Conservation (phyloP, 2,113 vertebrate species). For the Rhea pennata region DNA sequence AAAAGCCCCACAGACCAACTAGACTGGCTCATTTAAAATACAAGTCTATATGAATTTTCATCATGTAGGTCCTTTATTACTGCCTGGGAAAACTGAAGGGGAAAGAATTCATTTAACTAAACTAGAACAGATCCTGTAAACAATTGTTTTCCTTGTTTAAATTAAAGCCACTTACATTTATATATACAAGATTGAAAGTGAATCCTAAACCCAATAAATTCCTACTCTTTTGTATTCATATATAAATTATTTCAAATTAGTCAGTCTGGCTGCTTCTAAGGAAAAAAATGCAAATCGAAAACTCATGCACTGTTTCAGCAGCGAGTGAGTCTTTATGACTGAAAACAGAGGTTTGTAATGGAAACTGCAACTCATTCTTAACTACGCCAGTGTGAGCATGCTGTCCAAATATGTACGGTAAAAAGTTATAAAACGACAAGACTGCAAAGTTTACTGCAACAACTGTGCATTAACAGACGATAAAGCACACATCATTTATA, state of each 20-base stretch:
- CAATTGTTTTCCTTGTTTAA: background rate
- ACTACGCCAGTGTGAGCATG: background rate
- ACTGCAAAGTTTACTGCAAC: slow-evolving; percentile 51
- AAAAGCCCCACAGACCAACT: background rate
- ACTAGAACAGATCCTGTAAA: background rate
- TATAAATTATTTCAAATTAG: background rate
- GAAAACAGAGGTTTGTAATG: slow-evolving; percentile 34
- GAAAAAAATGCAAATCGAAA: background rate
- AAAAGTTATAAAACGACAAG: slow-evolving; percentile 58
- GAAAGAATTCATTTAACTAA: background rate
- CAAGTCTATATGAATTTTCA: background rate
- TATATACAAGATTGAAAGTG: background rate
- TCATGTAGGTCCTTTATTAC: background rate
- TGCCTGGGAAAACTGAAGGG: background rate
- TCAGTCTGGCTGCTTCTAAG: background rate
- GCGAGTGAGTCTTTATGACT: background rate
- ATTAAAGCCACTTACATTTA: background rate
- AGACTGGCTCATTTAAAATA: background rate
- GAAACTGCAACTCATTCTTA: slow-evolving; percentile 66
- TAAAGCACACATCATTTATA: slow-evolving; percentile 58
- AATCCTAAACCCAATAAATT: background rate
- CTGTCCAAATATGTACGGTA: slow-evolving; percentile 32
- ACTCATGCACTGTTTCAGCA: slow-evolving; percentile 5
- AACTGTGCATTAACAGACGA: slow-evolving; percentile 61
- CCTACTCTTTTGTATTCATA: background rate